Evolutionary conservation across 2,888 invertebrate genomes (phyloP).

Genomic region (Phytoseiulus persimilis): DNA sequence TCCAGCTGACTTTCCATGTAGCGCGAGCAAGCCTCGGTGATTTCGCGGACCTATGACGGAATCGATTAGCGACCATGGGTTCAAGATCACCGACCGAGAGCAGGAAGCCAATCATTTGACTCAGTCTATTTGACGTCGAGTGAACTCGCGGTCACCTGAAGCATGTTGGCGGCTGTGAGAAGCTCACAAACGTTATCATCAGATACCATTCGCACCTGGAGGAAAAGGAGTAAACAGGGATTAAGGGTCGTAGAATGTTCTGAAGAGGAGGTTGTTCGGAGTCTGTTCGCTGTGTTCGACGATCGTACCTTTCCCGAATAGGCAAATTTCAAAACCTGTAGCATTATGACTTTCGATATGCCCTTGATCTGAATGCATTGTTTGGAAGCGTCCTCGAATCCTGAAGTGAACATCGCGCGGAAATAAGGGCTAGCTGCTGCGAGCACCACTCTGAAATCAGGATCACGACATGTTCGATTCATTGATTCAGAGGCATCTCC

Average conservation of each 20-base stretch:
- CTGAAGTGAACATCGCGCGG: conserved; percentile 30
- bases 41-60: neutral
- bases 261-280: neutral
- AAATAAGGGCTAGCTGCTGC: conserved; percentile 26
- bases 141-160: neutral
- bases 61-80: neutral
- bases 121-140: neutral
- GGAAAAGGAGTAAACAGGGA: neutral
- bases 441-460: conserved; percentile 14
- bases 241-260: neutral
- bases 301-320: conserved; percentile 13
- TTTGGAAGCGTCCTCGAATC: conserved; percentile 36
- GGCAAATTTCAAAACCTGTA: conserved; percentile 23
- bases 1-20: conserved; percentile 33
- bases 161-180: conserved; percentile 14
- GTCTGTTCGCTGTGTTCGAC: neutral
- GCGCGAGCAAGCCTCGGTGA: conserved; percentile 18
- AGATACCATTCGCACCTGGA: conserved; percentile 12
- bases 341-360: conserved; percentile 13
- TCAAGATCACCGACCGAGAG: neutral
- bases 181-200: conserved; percentile 32
- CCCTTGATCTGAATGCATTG: conserved; percentile 9
- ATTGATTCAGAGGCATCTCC: neutral
- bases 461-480: neutral
- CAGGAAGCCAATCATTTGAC: neutral